Evolutionary conservation across 2,113 vertebrate species (phyloP), one percentile per base, ranked within the genome.

Genomic region (Ochotona curzoniae): DNA sequence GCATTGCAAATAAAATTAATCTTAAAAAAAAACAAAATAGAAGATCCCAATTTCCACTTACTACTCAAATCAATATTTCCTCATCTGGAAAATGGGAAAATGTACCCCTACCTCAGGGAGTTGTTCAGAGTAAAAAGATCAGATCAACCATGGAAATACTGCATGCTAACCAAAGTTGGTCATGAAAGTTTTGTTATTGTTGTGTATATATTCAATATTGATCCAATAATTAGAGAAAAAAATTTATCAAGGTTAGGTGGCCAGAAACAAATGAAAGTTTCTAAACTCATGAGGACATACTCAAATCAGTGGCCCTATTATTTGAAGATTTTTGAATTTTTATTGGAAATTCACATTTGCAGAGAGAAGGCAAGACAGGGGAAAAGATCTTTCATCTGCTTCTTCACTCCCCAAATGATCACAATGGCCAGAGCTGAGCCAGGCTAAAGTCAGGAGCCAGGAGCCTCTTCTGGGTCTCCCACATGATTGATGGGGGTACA

Each of bases 241-340:
- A 70, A 85, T 79, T 66, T 49, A 70, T 7, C 70, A 92, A 63
- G 75, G 30, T 85, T 93, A 57, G 38, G 60, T 61, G 79, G 61
- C 32, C 89, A 57, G 60, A 83, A 93, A 88, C 47, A 81, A 90
- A 21, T 83, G 30, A 66, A 89, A n/a, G 47, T 79, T 85, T 88
- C n/a, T 83, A 54, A 87, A 86, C 78, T 86, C n/a, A 32, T 38
- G 32, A 82, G 51, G 74, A 91, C 63, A 23, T 61, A 64, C 32
- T 70, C 21, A 91, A 66, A 66, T 69, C 13, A 75, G 8, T 85
- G 80, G 60, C 32, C n/a, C n/a, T n/a, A n/a, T n/a, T n/a, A n/a
- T n/a, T n/a, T n/a, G 38, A 44, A 44, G 38, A 44, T 44, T 44
- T 44, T 44, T 44, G 38, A 44, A 44, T 44, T 44, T 44, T 44